Percentiles rank a stretch among this genome's conserved stretches.
Evolutionary conservation across 2,797 vertebrate genomes (phyloP).

Genomic region (Sebastes oblongus): DNA sequence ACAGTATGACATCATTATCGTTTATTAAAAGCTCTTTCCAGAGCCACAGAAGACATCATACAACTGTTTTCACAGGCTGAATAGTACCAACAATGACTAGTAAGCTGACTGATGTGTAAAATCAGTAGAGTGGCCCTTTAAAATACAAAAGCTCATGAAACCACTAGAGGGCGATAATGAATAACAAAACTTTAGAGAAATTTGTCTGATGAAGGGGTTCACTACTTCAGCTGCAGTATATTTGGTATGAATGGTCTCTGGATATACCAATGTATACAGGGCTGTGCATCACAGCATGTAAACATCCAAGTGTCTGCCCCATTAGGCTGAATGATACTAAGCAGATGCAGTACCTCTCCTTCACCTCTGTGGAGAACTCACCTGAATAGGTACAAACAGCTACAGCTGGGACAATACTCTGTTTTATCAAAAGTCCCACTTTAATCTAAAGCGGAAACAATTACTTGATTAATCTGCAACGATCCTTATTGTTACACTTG

Average conservation of each 20-base stretch:
- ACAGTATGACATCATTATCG: not conserved
- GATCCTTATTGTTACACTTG: not conserved
- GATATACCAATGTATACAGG: not conserved
- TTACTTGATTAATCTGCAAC: not conserved
- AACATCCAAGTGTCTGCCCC: not conserved
- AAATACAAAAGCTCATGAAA: not conserved
- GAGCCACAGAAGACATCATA: not conserved
- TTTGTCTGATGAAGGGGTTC: not conserved
- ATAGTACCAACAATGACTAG: not conserved
- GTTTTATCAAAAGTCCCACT: not conserved
- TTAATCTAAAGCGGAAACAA: not conserved
- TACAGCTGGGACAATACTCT: not conserved
- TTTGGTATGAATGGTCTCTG: not conserved
- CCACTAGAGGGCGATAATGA: slow-evolving; percentile 69
- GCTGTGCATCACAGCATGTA: not conserved
- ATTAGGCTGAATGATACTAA: not conserved
- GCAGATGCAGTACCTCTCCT: not conserved
- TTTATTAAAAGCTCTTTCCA: not conserved
- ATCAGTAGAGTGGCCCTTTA: not conserved
- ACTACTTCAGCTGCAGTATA: not conserved
- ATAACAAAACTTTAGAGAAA: slow-evolving; percentile 1
- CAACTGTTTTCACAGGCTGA: not conserved
- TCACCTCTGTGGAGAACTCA: not conserved
- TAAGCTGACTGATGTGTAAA: not conserved
- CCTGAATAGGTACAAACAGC: not conserved